Percentiles rank a stretch among this genome's conserved stretches.
These are phyloP conservation scores for Synergus umbraculus DNA, from an alignment of 2,888 invertebrate genomes.

Conservation along the genomic window DNA sequence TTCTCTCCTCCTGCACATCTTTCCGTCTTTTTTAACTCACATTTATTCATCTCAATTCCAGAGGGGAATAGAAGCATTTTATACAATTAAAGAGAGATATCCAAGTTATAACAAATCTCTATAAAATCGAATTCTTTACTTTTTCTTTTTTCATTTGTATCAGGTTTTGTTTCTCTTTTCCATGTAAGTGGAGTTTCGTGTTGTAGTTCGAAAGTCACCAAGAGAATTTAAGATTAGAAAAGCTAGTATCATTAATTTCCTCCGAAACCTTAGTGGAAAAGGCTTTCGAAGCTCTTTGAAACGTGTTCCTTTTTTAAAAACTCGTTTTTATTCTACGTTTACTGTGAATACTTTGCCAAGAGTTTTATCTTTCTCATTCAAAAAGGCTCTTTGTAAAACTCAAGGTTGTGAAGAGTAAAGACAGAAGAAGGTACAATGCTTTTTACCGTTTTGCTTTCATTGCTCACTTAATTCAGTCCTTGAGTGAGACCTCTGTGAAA, in stretches of 20 bases:
- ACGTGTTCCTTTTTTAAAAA: not conserved
- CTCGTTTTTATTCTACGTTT: not conserved
- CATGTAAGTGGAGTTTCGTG: not conserved
- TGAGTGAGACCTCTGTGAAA: not conserved
- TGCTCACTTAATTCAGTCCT: constrained; percentile 5
- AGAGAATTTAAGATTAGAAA: not conserved
- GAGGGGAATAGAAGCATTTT: too few relatives aligned
- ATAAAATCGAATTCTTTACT: not conserved
- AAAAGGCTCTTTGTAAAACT: constrained; percentile 2
- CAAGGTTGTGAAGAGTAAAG: not conserved
- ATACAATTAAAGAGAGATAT: too few relatives aligned
- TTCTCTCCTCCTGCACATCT: not conserved
- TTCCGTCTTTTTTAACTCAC: not conserved
- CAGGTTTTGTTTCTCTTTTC: not conserved
- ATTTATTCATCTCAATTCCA: not conserved
- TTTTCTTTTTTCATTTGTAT: not conserved
- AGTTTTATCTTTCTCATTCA: constrained; percentile 1
- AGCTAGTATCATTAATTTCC: not conserved
- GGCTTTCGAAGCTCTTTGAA: not conserved
- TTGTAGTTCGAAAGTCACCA: not conserved
- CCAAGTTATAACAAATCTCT: not conserved
- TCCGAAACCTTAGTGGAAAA: not conserved
- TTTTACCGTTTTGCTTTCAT: not conserved
- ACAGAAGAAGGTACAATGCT: not conserved
- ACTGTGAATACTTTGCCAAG: not conserved